Conservation (phyloP, 1,140 invertebrate genomes). For the Pentalonia nigronervosa region DNA sequence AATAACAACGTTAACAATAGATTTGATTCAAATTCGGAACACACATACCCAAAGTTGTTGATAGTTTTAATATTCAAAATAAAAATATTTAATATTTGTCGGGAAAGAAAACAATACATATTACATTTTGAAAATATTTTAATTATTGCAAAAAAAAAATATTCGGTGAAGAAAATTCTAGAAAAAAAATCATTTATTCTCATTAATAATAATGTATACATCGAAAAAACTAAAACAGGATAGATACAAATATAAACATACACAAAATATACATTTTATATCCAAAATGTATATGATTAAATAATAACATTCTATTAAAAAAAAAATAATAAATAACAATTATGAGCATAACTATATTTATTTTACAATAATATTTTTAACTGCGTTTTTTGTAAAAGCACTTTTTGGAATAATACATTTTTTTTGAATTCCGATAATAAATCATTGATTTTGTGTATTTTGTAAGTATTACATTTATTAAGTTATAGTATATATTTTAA, state of each 20-base stretch:
- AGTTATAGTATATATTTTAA: not conserved
- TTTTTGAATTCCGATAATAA: not conserved
- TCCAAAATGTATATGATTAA: not conserved
- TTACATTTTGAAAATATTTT: too few species aligned
- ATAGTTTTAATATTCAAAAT: too few species aligned
- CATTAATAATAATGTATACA: not conserved
- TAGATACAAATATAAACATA: not conserved
- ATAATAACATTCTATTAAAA: not conserved
- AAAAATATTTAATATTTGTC: too few species aligned
- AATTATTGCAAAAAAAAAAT: not conserved
- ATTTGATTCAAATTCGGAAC: too few species aligned
- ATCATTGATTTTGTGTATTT: not conserved
- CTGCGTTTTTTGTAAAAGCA: too few species aligned
- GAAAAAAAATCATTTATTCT: not conserved
- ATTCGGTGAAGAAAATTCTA: not conserved
- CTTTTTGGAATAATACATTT: too few species aligned
- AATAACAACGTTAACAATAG: not conserved
- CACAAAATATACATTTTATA: too few species aligned
- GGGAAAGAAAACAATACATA: too few species aligned
- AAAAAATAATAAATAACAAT: not conserved
- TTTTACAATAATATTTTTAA: too few species aligned
- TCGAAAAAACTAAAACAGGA: not conserved
- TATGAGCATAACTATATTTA: too few species aligned
- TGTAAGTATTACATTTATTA: not conserved
- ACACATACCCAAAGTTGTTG: too few species aligned